phyloP scores from a whole-genome alignment of 2,113 vertebrate species.

The Procavia capensis region DNA sequence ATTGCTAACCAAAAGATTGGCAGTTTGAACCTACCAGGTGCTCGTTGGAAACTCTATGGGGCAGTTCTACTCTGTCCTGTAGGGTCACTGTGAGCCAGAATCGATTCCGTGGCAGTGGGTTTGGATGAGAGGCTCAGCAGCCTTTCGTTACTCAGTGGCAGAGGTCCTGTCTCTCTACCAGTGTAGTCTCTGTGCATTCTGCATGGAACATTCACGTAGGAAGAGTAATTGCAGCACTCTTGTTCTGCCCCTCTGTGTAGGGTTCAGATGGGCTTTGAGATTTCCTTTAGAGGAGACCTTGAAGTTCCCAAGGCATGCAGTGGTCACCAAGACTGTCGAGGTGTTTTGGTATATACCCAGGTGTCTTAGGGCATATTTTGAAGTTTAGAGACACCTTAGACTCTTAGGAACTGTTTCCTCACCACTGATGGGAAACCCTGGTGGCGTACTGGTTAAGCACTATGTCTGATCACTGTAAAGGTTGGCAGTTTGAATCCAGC shows the following conservation, averaged over 20 bases:
- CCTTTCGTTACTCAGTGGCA: neutral
- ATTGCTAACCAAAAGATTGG: too few relatives aligned
- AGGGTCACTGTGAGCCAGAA: too few relatives aligned
- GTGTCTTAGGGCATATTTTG: neutral
- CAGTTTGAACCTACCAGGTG: too few relatives aligned
- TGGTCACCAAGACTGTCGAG: neutral
- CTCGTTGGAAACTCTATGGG: too few relatives aligned
- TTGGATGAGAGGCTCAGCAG: neutral
- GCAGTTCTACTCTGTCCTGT: too few relatives aligned
- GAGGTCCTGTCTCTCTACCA: neutral
- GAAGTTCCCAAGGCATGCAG: neutral
- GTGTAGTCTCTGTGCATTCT: neutral
- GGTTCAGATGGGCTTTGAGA: neutral
- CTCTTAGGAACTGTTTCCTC: neutral
- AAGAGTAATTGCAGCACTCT: neutral
- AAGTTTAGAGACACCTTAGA: neutral
- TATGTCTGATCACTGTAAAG: too few relatives aligned
- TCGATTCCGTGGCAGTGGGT: too few relatives aligned
- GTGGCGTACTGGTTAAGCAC: too few relatives aligned
- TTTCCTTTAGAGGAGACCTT: neutral
- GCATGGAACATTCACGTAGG: accelerated
- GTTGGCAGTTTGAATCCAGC: too few relatives aligned
- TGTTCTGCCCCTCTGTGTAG: neutral
- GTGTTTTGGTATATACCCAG: neutral
- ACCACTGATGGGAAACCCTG: too few relatives aligned